These are phyloP conservation scores for Platichthys flesus DNA, from an alignment of 2,113 vertebrate species.

Conservation along the genomic window DNA sequence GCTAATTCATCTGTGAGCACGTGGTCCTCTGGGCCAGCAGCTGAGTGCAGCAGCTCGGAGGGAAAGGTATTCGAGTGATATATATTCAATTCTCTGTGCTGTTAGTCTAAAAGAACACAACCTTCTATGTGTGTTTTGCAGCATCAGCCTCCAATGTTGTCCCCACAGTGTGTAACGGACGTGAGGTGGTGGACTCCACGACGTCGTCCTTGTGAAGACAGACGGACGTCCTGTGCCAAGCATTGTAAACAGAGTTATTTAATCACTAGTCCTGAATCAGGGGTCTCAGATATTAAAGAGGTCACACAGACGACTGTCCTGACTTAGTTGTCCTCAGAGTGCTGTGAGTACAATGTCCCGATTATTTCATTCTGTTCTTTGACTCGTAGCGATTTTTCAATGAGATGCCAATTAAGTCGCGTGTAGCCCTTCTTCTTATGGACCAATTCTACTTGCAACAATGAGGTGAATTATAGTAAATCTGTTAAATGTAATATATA, in stretches of 20 bases:
- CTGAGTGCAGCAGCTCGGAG: not conserved
- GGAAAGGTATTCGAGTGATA: not conserved
- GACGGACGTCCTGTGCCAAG: constrained; percentile 59
- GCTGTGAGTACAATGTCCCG: constrained; percentile 84
- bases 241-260: constrained; percentile 77
- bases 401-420: constrained; percentile 72
- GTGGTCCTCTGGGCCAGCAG: not conserved
- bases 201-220: constrained; percentile 93
- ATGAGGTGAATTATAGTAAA: constrained; percentile 83
- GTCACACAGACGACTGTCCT: constrained; percentile 74
- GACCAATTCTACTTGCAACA: constrained; percentile 80
- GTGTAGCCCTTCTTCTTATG: constrained; percentile 81
- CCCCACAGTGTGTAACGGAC: constrained; percentile 95
- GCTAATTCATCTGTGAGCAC: not conserved
- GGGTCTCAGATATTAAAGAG: constrained; percentile 80
- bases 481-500: constrained; percentile 85
- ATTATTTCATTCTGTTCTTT: constrained; percentile 75
- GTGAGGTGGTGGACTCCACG: constrained; percentile 96
- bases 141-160: constrained; percentile 89
- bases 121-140: constrained; percentile 65
- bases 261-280: constrained; percentile 80
- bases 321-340: constrained; percentile 84
- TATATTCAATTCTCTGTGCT: not conserved
- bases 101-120: not conserved
- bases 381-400: constrained; percentile 78